Conservation (phyloP, 2,113 vertebrate species). For the Bostrychus sinensis region DNA sequence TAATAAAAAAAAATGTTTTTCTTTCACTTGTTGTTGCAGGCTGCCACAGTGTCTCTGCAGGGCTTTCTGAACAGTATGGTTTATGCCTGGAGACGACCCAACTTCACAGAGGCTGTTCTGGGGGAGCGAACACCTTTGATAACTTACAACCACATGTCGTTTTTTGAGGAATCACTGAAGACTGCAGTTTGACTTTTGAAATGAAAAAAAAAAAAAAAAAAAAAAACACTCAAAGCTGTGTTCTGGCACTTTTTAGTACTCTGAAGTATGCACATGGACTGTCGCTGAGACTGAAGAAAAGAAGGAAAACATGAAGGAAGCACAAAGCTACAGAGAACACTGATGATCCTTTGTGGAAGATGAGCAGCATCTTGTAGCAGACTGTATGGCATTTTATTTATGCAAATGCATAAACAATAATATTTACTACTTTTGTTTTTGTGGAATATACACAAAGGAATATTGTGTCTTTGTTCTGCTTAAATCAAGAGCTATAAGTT, state of each 20-base stretch:
- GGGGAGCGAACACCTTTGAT: constrained; percentile 57
- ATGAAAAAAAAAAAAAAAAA: too few species aligned
- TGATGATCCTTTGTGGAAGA: constrained; percentile 1
- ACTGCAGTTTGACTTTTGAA: constrained; percentile 1
- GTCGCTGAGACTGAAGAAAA: background rate
- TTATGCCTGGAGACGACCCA: constrained; percentile 80
- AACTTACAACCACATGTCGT: constrained; percentile 37
- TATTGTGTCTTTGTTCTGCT: too few species aligned
- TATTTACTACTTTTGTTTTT: background rate
- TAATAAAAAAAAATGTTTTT: background rate
- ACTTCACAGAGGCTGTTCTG: constrained; percentile 75
- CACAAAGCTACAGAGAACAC: background rate
- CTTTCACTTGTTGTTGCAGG: constrained; percentile 59
- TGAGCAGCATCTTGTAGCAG: background rate
- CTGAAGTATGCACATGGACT: background rate
- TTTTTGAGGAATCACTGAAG: constrained; percentile 78
- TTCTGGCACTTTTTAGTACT: background rate
- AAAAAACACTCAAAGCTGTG: background rate
- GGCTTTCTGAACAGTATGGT: constrained; percentile 84
- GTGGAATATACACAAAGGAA: too few species aligned
- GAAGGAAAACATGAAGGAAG: constrained; percentile 15
- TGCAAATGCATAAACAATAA: background rate
- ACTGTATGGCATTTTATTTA: constrained; percentile 16
- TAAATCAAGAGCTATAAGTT: too few species aligned
- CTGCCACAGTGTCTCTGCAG: constrained; percentile 77